A percentile compares a stretch with the other conserved stretches of the same genome.
Conservation (phyloP, 2,113 vertebrate genomes). For the Callipepla squamata region DNA sequence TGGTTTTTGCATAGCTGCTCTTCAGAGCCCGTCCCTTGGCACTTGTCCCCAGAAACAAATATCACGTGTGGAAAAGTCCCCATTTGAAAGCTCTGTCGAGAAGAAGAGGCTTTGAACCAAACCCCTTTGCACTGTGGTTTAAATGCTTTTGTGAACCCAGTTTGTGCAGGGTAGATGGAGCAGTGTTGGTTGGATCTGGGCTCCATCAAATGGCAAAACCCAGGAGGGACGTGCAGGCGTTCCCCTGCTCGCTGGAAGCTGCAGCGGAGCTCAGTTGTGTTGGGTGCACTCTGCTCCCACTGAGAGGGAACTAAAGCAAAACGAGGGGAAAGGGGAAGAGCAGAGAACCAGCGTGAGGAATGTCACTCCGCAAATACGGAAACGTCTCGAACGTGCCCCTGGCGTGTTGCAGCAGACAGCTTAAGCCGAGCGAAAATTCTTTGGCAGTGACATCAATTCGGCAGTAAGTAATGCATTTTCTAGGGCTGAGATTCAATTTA, state of each 20-base stretch:
- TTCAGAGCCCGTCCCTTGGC: neutral
- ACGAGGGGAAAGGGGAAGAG: neutral
- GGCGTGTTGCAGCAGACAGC: constrained; percentile 66
- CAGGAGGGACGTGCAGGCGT: rapidly evolving
- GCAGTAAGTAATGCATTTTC: constrained; percentile 58
- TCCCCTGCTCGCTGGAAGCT: neutral
- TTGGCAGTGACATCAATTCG: constrained; percentile 71
- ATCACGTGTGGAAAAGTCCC: neutral
- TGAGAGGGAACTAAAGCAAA: neutral
- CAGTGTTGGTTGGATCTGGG: neutral
- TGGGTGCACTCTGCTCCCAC: neutral
- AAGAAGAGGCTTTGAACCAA: neutral
- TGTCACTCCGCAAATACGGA: neutral
- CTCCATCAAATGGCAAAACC: neutral
- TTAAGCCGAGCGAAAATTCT: constrained; percentile 67
- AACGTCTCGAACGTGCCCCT: constrained; percentile 35
- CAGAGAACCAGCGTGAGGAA: neutral
- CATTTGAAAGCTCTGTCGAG: neutral
- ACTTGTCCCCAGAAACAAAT: neutral
- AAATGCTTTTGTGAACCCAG: neutral
- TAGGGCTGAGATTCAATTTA: constrained; percentile 55
- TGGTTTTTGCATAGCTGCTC: neutral
- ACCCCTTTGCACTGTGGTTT: neutral
- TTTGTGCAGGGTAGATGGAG: neutral
- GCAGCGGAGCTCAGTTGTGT: neutral